These are phyloP conservation scores for Nycticebus coucang DNA, from an alignment of 2,113 vertebrate genomes.

Conservation along the genomic window DNA sequence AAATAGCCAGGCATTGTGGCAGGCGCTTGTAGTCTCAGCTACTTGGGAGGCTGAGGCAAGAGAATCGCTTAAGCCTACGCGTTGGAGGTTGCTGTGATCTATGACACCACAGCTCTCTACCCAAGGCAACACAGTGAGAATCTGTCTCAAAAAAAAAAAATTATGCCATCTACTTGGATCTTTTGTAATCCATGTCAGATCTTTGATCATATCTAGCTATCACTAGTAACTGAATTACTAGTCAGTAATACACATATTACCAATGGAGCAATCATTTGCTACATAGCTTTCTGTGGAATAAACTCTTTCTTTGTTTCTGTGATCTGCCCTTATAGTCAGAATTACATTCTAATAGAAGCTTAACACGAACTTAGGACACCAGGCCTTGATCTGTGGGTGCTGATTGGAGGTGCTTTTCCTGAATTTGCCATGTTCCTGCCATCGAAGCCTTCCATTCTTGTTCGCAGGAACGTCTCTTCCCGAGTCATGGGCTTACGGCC, in stretches of 20 bases:
- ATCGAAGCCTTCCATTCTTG: not conserved
- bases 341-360: not conserved
- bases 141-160: not conserved
- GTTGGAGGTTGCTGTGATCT: too few species aligned
- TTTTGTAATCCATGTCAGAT: not conserved
- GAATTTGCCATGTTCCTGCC: not conserved
- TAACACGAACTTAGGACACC: not conserved
- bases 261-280: not conserved
- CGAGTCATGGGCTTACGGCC: too few species aligned
- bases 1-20: not conserved
- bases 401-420: not conserved
- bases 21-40: too few species aligned
- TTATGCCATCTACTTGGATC: not conserved
- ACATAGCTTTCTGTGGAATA: not conserved
- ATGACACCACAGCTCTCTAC: too few species aligned
- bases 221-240: not conserved
- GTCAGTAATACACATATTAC: not conserved
- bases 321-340: not conserved
- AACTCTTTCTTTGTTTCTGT: not conserved
- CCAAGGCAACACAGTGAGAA: too few species aligned
- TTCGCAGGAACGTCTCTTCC: not conserved
- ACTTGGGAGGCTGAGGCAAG: too few species aligned
- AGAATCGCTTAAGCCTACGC: too few species aligned
- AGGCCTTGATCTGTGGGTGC: not conserved
- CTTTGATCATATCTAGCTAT: not conserved